Base-by-base conservation (phyloP, 2,888 invertebrate species). In the Oligia strigilis region DNA sequence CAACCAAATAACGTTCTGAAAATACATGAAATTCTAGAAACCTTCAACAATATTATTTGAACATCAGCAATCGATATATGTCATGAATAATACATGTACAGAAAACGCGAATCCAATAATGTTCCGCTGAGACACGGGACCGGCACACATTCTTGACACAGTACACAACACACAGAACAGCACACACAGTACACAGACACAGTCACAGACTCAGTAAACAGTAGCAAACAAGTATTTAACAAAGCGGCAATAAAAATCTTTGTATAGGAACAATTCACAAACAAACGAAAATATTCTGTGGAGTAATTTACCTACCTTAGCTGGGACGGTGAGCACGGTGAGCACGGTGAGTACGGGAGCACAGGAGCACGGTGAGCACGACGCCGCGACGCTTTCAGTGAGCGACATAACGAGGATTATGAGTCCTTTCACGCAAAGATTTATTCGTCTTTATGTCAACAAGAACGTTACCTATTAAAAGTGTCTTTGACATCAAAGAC, bases 381-480 rank as follows among this genome's bases (percentile, higher is more conserved):
- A 62, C 29, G 29, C 13, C 43, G 17, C 64, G 80, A 6, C 81
- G 72, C 72, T 70, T 19, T 14, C 85, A 64, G 46, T 29, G 74
- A 80, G 62, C 75, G 62, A 77, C 55, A 70, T 75, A 77, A 67
- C 72, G 82, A 85, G 72, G 62, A 85, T 75, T 66, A 69, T n/a
- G 60, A 72, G 17, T 72, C 52, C 74, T 87, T 75, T 75, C 69
- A 76, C 72, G 60, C 46, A 40, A 43, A 77, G 43, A 72, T 77
- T 85, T 85, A 77, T 87, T 87, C 69, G 72, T 55, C 23, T 84
- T 80, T 65, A 75, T 62, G 74, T 66, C 86, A 85, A 70, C 70
- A 75, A 77, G 74, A 72, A 64, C 43, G 76, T 75, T 87, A 40
- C 40, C 40, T 40, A 74, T 80, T 72, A 71, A 65, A 86, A 65